phyloP scores from a whole-genome alignment of 2,888 invertebrate genomes.

The Platycheirus rosarum region DNA sequence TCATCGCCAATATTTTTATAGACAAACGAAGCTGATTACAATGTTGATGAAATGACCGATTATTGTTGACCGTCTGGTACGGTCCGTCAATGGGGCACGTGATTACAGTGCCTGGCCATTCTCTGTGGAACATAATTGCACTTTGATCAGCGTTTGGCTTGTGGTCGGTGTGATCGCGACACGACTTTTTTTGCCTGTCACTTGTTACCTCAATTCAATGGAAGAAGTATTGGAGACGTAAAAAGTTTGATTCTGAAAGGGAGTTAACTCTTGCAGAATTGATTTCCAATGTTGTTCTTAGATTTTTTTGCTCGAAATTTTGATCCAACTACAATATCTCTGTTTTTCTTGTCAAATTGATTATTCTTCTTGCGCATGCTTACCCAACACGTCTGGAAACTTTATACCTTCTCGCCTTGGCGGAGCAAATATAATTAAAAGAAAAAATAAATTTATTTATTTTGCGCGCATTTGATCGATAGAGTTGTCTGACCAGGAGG shows the following conservation, averaged over 20 bases:
- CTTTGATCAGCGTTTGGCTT: conserved; percentile 40
- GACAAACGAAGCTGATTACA: conserved; percentile 40
- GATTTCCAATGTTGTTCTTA: no score
- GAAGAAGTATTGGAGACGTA: neutral
- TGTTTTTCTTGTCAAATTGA: no score
- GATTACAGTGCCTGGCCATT: conserved; percentile 47
- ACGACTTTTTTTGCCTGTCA: conserved; percentile 28
- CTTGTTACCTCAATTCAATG: neutral
- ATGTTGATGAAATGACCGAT: conserved; percentile 60
- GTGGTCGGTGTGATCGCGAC: conserved; percentile 27
- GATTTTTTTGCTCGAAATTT: no score
- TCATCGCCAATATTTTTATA: conserved; percentile 21
- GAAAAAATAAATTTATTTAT: conserved; percentile 57
- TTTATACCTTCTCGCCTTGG: neutral
- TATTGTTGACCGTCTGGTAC: conserved; percentile 24
- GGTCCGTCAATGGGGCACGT: conserved; percentile 51
- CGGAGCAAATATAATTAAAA: conserved; percentile 56
- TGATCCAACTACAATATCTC: no score
- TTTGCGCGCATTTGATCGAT: conserved; percentile 28
- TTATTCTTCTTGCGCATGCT: neutral
- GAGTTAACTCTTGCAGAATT: no score
- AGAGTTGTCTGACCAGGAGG: conserved; percentile 13
- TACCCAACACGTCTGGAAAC: neutral
- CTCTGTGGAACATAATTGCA: conserved; percentile 44
- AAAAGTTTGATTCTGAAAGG: no score